A percentile compares a stretch with the other conserved stretches of the same genome.
These are phyloP conservation scores for Hirtodrosophila alboralis DNA, from an alignment of 2,888 invertebrate genomes.

Conservation along the genomic window DNA sequence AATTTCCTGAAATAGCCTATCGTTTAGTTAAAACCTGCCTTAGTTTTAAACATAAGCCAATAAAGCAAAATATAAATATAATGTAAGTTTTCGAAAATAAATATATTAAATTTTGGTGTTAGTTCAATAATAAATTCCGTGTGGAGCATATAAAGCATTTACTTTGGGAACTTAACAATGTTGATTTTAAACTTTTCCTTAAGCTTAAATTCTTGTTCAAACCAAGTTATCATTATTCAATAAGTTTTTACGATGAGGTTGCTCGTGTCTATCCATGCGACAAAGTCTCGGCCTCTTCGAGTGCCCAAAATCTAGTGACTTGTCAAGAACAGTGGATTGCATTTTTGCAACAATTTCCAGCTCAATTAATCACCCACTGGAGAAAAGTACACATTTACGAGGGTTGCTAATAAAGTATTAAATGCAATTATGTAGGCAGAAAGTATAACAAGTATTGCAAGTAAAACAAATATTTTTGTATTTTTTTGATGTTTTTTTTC, in stretches of 20 bases:
- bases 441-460: too few species aligned
- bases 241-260: neutral
- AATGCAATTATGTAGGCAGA: neutral
- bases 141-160: too few species aligned
- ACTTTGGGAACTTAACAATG: too few species aligned
- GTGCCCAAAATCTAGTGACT: neutral
- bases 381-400: constrained; percentile 11
- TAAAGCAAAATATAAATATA: too few species aligned
- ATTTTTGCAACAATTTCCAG: constrained; percentile 45
- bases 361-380: constrained; percentile 60
- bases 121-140: too few species aligned
- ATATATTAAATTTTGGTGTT: too few species aligned
- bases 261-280: neutral
- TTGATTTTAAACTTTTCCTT: neutral
- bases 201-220: neutral
- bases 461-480: too few species aligned
- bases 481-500: too few species aligned
- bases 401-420: constrained; percentile 3
- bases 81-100: too few species aligned
- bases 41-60: too few species aligned
- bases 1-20: too few species aligned
- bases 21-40: too few species aligned
- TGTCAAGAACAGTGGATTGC: constrained; percentile 64
- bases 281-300: neutral
- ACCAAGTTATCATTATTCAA: neutral